phyloP scores from a whole-genome alignment of 2,888 invertebrate genomes.

The Liodrosophila aerea region DNA sequence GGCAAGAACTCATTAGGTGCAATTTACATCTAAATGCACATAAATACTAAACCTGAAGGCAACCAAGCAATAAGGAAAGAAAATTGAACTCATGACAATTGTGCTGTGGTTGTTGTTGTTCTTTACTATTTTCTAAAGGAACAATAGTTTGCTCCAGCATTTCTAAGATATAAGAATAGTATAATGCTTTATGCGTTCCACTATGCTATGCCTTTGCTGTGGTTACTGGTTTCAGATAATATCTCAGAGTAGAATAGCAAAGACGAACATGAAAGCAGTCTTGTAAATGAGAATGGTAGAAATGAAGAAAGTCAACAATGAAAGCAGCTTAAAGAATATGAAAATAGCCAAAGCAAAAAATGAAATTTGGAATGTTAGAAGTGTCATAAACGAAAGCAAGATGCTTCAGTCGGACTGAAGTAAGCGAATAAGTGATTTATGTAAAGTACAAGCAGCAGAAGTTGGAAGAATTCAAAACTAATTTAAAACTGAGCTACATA shows the following conservation, averaged over 20 bases:
- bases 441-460: not conserved
- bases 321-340: slow-evolving; percentile 8
- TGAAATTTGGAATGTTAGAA: not conserved
- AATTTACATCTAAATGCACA: slow-evolving; percentile 1
- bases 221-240: no score
- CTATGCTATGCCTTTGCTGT: no score
- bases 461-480: no score
- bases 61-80: slow-evolving; percentile 2
- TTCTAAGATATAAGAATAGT: no score
- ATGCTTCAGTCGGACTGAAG: not conserved
- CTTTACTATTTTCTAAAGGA: not conserved
- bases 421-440: slow-evolving; percentile 7
- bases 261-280: no score
- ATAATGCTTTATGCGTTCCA: not conserved
- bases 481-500: not conserved
- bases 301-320: no score
- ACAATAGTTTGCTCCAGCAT: no score
- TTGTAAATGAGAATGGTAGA: no score
- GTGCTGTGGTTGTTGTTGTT: no score
- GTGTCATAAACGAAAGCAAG: not conserved
- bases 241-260: no score
- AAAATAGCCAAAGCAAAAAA: not conserved
- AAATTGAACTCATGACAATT: slow-evolving; percentile 6
- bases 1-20: not conserved
- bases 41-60: not conserved